Percentiles rank a stretch among this genome's conserved stretches.
Evolutionary conservation across 2,888 invertebrate genomes (phyloP).

Genomic region (Diabrotica balteata): DNA sequence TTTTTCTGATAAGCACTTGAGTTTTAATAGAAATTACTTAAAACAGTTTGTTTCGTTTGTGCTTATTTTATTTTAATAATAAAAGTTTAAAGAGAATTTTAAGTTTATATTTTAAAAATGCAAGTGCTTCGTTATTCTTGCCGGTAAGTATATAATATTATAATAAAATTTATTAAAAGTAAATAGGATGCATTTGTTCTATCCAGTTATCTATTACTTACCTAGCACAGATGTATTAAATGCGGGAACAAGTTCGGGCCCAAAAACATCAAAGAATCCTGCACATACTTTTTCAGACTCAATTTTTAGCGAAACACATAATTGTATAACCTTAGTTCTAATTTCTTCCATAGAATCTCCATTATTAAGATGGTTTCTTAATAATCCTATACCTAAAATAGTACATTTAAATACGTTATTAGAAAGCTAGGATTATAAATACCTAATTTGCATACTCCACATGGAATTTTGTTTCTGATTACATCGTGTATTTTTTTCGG

Average conservation of each 20-base stretch:
- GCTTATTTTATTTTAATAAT: no score
- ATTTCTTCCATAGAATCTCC: slow-evolving; percentile 82
- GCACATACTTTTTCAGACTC: slow-evolving; percentile 86
- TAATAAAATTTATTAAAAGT: no score
- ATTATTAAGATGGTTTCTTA: slow-evolving; percentile 75
- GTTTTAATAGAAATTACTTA: no score
- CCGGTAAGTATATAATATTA: no score
- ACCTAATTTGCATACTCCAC: slow-evolving; percentile 47
- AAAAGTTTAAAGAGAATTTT: no score
- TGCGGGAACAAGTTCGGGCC: slow-evolving; percentile 66
- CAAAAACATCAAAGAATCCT: slow-evolving; percentile 83
- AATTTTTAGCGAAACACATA: slow-evolving; percentile 84
- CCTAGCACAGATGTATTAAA: slow-evolving; percentile 37
- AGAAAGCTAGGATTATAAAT: slow-evolving; percentile 17
- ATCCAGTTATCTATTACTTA: slow-evolving; percentile 16
- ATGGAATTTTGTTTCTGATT: slow-evolving; percentile 46
- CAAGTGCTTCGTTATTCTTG: no score
- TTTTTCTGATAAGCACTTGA: no score
- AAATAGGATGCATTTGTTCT: no score
- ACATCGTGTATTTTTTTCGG: slow-evolving; percentile 46
- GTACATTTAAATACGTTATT: background rate
- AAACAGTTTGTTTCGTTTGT: no score
- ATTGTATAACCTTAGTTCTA: slow-evolving; percentile 78
- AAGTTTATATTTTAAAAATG: no score
- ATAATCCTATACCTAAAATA: slow-evolving; percentile 72